Evolutionary conservation across 2,797 vertebrate genomes (phyloP), one percentile per base, ranked within the genome.

Genomic region (Girardinus metallicus): DNA sequence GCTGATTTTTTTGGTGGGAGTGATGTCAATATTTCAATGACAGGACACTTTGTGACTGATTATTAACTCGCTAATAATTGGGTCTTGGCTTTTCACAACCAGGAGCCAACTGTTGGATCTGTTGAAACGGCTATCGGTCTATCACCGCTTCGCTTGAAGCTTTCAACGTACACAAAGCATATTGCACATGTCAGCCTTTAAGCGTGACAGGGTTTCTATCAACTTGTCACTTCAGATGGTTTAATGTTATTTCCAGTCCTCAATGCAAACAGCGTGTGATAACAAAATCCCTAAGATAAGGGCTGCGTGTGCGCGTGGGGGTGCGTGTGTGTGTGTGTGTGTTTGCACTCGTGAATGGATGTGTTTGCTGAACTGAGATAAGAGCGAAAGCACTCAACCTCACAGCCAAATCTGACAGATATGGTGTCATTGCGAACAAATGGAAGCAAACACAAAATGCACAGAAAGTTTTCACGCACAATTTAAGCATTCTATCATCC

Each of bases 341-440:
- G 0, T 23, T 41, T 73, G 68, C 55, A 10, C 34, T 60, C 44
- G 74, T 78, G 83, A 77, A 77, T 82, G 70, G 31, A 57, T 84
- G 86, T 78, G 73, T 88, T 90, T 86, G 87, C 46, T 60, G 51
- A n/a, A 12, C 31, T 53, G 85, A 90, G 94, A 95, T 96, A 95
- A 95, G 88, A 88, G 86, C n/a, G 87, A 90, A 93, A 92, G 83
- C 93, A 92, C 86, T 94, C 90, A 91, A 83, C 86, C 85, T 83
- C 80, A 64, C 79, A 79, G 89, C 86, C 83, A 88, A 93, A 91
- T 90, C 91, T 86, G 85, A 86, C 85, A 90, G 91, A 92, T 88
- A 87, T 43, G 46, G 75, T 81, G 86, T 87, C 86, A 88, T 83
- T 89, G 85, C 88, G 83, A 77, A 79, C 43, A 82, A 91, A 88